These are phyloP conservation scores for Champsocephalus esox DNA, from an alignment of 2,797 vertebrate genomes.

Conservation along the genomic window DNA sequence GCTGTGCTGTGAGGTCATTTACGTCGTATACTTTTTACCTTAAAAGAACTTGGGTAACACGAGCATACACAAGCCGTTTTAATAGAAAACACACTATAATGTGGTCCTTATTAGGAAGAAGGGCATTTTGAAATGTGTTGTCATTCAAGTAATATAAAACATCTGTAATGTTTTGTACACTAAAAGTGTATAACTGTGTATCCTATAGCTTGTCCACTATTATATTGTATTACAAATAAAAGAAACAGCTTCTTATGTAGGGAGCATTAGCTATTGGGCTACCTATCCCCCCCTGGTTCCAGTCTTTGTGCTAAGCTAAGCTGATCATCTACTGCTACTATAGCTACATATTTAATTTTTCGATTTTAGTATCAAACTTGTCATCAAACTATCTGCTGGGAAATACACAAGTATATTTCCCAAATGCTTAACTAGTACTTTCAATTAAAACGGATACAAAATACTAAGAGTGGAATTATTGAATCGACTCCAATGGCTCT, in stretches of 20 bases:
- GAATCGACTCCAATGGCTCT: conserved; percentile 1
- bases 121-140: too few relatives aligned
- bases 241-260: background rate
- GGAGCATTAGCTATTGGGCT: background rate
- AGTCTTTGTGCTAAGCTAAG: background rate
- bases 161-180: background rate
- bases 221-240: background rate
- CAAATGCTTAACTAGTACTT: background rate
- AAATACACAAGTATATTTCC: background rate
- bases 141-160: too few relatives aligned
- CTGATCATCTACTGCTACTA: background rate
- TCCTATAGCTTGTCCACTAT: background rate
- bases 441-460: background rate
- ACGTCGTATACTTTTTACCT: background rate
- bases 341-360: background rate
- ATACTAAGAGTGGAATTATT: background rate
- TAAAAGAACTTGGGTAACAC: background rate
- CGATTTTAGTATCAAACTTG: background rate
- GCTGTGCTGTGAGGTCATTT: background rate
- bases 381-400: background rate
- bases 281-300: background rate
- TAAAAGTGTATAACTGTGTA: too few relatives aligned
- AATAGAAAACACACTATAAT: background rate
- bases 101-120: background rate
- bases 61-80: background rate